Base-by-base conservation (phyloP, 2,888 invertebrate genomes). In the Sisyra nigra region DNA sequence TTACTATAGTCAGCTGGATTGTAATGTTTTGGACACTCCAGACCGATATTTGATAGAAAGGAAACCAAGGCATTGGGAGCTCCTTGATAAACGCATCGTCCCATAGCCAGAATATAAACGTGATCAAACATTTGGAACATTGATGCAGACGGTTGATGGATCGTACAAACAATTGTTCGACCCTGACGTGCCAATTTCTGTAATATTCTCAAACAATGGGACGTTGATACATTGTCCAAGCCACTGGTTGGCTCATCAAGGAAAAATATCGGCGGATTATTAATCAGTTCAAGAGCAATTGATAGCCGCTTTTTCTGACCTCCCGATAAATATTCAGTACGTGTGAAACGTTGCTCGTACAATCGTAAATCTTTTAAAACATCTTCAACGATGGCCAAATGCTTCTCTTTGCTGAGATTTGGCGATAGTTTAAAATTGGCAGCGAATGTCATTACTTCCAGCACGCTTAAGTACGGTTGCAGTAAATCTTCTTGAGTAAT, bases 251-350 rank as follows among this genome's bases (percentile, higher is more conserved):
- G 86, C 59, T 86, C 86, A 56, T 86, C 86, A 51, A 86, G 68
- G 59, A 85, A 86, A 66, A 87, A 81, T 14, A 85, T 74, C 17
- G 82, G 82, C 0, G 85, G 87, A 59, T 87, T 86, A 59, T 84
- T 84, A 44, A 88, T 80, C 50, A 87, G 63, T 57, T 88, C 87
- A 46, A 85, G 59, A 1, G 86, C 87, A 50, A 87, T 83, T 9
- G 85, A 82, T 48, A 88, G 68, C 47, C 77, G 64, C 58, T 86
- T 87, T 48, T 80, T 73, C 61, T 87, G 86, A 2, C 87, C 87
- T 17, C 87, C 87, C 13, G 85, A 85, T 11, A 72, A 54, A 48
- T 60, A 61, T 51, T 71, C 72, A 1, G 78, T 76, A 49, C 69
- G 65, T 0, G 80, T 80, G 50, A 76, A 60, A 54, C 69, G 68